Base-by-base conservation (phyloP, 2,888 invertebrate species). In the Bimastos eiseni region DNA sequence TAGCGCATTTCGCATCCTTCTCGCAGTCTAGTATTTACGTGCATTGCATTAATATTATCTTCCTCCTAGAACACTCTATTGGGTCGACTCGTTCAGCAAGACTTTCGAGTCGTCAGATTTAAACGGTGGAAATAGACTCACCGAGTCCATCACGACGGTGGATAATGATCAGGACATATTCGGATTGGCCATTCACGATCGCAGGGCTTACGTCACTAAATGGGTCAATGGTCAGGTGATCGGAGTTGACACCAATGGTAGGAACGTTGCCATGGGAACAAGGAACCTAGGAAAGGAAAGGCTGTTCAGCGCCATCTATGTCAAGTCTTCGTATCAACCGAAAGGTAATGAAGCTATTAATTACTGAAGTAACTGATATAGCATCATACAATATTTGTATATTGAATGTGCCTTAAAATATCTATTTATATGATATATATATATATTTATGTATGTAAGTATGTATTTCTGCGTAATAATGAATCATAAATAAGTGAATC, bases 11-110 rank as follows among this genome's bases (percentile, higher is more conserved):
- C n/a, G n/a, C n/a, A n/a, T n/a, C n/a, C n/a, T n/a, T n/a, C n/a
- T n/a, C n/a, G n/a, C n/a, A n/a, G n/a, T n/a, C n/a, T n/a, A n/a
- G n/a, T n/a, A n/a, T n/a, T n/a, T n/a, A n/a, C 41, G 8, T 41
- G 41, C 41, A 41, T 41, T 41, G 8, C 41, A 41, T 15, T 41
- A 15, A n/a, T n/a, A n/a, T n/a, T n/a, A n/a, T n/a, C n/a, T n/a
- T n/a, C n/a, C n/a, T n/a, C n/a, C n/a, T 92, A 94, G 94, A 83
- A 91, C 92, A 38, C 92, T 94, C 8, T 94, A 93, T 92, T 94
- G 94, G 94, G 94, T 94, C n/a, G 94, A 94, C 91, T 93, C 93
- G 19, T 92, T 93, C 91, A 92, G 92, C 34, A 92, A 93, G 91
- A 92, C 92, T 15, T 92, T 94, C 55, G 92, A 92, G 91, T 93